Evolutionary conservation across 2,888 invertebrate genomes (phyloP), one percentile per base, ranked within the genome.

Genomic region (Lasioglossum zephyrum): DNA sequence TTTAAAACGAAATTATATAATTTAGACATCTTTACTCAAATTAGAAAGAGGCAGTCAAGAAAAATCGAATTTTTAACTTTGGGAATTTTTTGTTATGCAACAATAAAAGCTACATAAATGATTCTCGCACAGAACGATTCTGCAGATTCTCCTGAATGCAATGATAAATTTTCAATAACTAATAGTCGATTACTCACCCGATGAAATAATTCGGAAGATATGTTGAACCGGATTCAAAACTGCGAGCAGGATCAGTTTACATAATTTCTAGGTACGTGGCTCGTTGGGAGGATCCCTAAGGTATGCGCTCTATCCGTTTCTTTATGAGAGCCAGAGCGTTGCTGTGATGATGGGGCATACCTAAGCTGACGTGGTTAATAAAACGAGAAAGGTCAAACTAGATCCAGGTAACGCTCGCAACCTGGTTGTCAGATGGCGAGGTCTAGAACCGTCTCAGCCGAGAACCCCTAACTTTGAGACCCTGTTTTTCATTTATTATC

Each of bases 301-400:
- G 90, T 92, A 92, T 92, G 92, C 91, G 85, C 70, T 81, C 79
- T 82, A 82, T 84, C 79, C 82, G 82, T 84, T 82, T 87, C 90
- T 89, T 92, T 87, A 87, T 86, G 86, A 89, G 89, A 84, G 82
- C 84, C 81, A 73, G 83, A 89, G 82, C 82, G 82, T 80, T 82
- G 81, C 76, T 69, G 79, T 84, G 88, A 92, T 91, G 93, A 93
- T 90, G 92, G 88, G 89, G 92, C 92, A 92, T 91, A 87, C 88
- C 90, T 87, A 77, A 90, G 85, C 79, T 85, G 88, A 90, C 88
- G 86, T 89, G 91, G 93, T 87, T 92, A 93, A 93, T 93, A 93
- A 93, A 93, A 93, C 89, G 79, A 91, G 93, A 93, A 93, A 93
- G 93, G 93, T 93, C 93, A 93, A 88, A 81, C 87, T 85, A 84